Evolutionary conservation across 2,113 vertebrate genomes (phyloP).

Genomic region (Apus apus): DNA sequence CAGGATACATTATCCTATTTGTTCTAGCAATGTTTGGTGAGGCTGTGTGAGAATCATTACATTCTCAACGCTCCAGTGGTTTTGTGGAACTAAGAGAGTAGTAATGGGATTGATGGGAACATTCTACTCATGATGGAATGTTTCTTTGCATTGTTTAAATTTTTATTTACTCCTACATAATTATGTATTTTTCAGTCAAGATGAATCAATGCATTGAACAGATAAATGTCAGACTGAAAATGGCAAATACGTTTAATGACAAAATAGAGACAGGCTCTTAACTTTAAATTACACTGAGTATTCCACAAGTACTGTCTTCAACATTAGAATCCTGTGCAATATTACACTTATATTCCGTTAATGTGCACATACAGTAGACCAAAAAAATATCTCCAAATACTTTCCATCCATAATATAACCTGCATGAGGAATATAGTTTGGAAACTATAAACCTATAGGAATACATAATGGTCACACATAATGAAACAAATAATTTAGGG

Average conservation of each 20-base stretch:
- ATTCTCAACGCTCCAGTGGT: constrained; percentile 3
- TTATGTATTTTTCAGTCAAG: constrained; percentile 12
- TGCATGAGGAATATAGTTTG: not conserved
- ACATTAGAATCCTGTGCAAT: not conserved
- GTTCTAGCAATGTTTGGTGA: not conserved
- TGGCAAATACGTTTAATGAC: not conserved
- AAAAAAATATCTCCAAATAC: not conserved
- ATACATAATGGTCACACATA: not conserved
- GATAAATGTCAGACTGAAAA: not conserved
- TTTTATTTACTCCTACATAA: constrained; percentile 36
- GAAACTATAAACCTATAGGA: not conserved
- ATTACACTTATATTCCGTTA: not conserved
- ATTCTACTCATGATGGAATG: not conserved
- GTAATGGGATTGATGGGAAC: not conserved
- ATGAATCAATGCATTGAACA: constrained; percentile 13
- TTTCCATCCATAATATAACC: not conserved
- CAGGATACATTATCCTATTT: not conserved
- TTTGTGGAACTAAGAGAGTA: not conserved
- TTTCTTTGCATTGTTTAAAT: constrained; percentile 59
- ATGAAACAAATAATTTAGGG: not conserved
- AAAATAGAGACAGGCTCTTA: not conserved
- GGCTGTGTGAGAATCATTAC: not conserved
- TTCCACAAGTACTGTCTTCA: not conserved
- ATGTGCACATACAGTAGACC: not conserved
- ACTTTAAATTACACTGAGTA: not conserved